Evolutionary conservation across 2,888 invertebrate genomes (phyloP), one percentile per base, ranked within the genome.

Genomic region (Drosophila falleni): DNA sequence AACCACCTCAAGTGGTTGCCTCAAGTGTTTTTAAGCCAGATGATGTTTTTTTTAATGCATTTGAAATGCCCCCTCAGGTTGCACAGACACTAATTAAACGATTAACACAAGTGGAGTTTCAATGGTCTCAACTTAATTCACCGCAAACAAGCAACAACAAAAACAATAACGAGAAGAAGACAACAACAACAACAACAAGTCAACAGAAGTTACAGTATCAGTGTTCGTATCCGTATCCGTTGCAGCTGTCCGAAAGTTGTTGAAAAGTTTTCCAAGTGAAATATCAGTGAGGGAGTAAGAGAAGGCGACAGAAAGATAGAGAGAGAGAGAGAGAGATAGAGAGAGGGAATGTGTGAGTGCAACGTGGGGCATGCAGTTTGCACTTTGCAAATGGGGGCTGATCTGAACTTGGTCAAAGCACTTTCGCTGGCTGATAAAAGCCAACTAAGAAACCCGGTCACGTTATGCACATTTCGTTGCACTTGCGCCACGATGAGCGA

Each of bases 381-480:
- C 68, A 65, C 74, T 61, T 33, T 47, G 44, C 44, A 59, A 15
- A n/a, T 4, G 44, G 33, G 23, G 31, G 26, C 46, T 15, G 47
- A 58, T 35, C 33, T 63, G 50, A 61, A 75, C 72, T 76, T 78
- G 78, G 71, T 41, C 61, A 55, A 15, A 33, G 78, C 84, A 84
- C 77, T 83, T 81, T 80, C 62, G 74, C 68, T 65, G 65, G 23
- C 50, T 56, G 71, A 63, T 69, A 80, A 78, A 88, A 80, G 82
- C 67, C 80, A 88, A 87, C 86, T 89, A 85, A 87, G 88, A 74
- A 89, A 80, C 87, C 90, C 84, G 76, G 90, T 86, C 86, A 86
- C 89, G 86, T 86, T 88, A 88, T 89, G 78, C 89, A 86, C 86
- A 86, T 86, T 86, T 86, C 89, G 87, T 37, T 86, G 85, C 85